Evolutionary conservation across 2,113 vertebrate species (phyloP).

Genomic region (Lethenteron camtschaticum): DNA sequence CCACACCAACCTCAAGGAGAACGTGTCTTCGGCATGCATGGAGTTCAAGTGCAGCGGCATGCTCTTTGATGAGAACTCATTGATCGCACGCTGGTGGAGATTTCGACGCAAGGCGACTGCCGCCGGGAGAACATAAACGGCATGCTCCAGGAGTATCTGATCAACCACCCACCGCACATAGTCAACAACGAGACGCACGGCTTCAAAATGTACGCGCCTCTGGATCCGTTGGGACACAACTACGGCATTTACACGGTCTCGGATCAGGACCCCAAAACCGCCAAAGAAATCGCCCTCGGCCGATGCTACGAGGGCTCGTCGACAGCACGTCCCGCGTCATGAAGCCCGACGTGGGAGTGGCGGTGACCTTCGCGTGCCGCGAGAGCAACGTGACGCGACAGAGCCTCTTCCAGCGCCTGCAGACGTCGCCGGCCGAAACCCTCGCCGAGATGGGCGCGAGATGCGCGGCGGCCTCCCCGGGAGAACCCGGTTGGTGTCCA

Average conservation of each 20-base stretch:
- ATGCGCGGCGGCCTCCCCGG: neutral
- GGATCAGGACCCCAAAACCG: slow-evolving; percentile 67
- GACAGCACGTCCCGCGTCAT: slow-evolving; percentile 57
- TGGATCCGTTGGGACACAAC: slow-evolving; percentile 83
- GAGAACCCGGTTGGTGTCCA: too few relatives aligned
- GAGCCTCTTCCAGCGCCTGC: slow-evolving; percentile 48
- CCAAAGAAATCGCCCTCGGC: slow-evolving; percentile 81
- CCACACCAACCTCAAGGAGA: slow-evolving; percentile 31
- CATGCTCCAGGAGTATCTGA: slow-evolving; percentile 79
- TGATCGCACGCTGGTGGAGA: slow-evolving; percentile 66
- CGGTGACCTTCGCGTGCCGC: slow-evolving; percentile 55
- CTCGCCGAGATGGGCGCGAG: slow-evolving; percentile 15
- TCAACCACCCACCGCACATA: slow-evolving; percentile 71
- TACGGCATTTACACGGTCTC: slow-evolving; percentile 95
- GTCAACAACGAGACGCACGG: slow-evolving; percentile 83
- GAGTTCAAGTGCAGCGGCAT: slow-evolving; percentile 97
- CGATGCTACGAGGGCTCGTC: slow-evolving; percentile 85
- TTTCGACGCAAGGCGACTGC: slow-evolving; percentile 75
- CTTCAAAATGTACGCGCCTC: slow-evolving; percentile 85
- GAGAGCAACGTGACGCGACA: slow-evolving; percentile 37
- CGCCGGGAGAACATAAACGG: slow-evolving; percentile 44
- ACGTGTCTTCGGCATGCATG: slow-evolving; percentile 52
- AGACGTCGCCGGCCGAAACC: slow-evolving; percentile 22
- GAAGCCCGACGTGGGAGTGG: slow-evolving; percentile 58
- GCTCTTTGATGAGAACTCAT: slow-evolving; percentile 81